Conservation (phyloP, 2,113 vertebrate genomes). For the Toxotes jaculatrix region DNA sequence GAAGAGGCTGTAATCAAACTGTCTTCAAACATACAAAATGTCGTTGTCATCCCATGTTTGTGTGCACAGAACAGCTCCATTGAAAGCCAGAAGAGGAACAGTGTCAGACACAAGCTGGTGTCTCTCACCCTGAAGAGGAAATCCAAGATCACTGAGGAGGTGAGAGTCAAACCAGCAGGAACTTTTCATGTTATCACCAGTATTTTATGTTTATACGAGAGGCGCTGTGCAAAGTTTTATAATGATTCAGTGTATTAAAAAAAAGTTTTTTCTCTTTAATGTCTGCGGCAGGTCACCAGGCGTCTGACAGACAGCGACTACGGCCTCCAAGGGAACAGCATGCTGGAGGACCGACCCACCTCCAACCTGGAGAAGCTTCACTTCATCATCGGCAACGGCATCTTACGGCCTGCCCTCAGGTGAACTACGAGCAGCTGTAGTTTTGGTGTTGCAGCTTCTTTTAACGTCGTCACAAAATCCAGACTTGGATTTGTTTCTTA, state of each 20-base stretch:
- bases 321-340: constrained; percentile 93
- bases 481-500: background rate
- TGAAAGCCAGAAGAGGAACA: constrained; percentile 94
- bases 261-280: background rate
- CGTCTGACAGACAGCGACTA: constrained; percentile 93
- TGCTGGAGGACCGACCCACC: constrained; percentile 97
- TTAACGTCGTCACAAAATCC: background rate
- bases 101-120: constrained; percentile 94
- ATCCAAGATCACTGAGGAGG: constrained; percentile 97
- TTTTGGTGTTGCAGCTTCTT: background rate
- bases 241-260: too few species aligned
- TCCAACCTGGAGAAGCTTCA: constrained; percentile 99
- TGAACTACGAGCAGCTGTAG: constrained; percentile 56
- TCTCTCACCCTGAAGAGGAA: constrained; percentile 98
- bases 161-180: constrained; percentile 62
- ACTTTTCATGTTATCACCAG: background rate
- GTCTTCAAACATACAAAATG: background rate
- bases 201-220: background rate
- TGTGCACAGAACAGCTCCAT: constrained; percentile 85
- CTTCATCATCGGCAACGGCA: constrained; percentile 98
- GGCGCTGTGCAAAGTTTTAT: too few species aligned
- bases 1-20: background rate
- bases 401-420: constrained; percentile 94
- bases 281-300: constrained; percentile 89
- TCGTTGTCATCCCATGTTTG: background rate